Evolutionary conservation across 2,888 invertebrate species (phyloP), one percentile per base, ranked within the genome.

Genomic region (Archips xylosteana): DNA sequence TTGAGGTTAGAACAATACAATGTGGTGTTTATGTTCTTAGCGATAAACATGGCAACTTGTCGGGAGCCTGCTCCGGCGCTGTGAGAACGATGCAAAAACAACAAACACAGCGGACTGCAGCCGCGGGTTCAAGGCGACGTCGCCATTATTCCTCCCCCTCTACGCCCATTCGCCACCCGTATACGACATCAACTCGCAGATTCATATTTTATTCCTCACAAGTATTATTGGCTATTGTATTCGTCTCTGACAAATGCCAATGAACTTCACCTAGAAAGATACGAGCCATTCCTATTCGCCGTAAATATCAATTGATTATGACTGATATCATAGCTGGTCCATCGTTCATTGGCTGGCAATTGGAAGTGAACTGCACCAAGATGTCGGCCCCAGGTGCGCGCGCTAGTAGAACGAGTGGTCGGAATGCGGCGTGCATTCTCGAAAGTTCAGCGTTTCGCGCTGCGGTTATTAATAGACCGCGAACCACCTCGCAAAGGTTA

Each of bases 401-500:
- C 75, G 69, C 64, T 74, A 74, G 74, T 70, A 74, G 70, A 74
- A 51, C 49, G 49, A 68, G 70, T 68, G 59, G 10, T n/a, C 64
- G 74, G 81, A 78, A 80, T 77, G 79, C 81, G 81, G 76, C 78
- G 76, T 84, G 87, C 90, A 87, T 88, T 87, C 88, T 82, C 85
- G 80, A 82, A 83, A 80, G 86, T 86, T 81, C 81, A 76, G 75
- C 74, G 79, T 79, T 79, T 80, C 81, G 77, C 81, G 79, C 77
- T 75, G 66, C 15, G 74, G 76, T 70, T 91, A 91, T 87, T 86
- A 87, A 89, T 92, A 92, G 85, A 77, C 75, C 78, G 82, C 86
- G 82, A 83, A 84, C 85, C 83, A 85, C 89, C 87, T 88, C 89
- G 84, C 80, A 92, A 92, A 92, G 92, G 92, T 92, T 91, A 88